Percentiles rank a stretch among this genome's conserved stretches.
Conservation (phyloP, 2,888 invertebrate species). For the Eilema depressum region DNA sequence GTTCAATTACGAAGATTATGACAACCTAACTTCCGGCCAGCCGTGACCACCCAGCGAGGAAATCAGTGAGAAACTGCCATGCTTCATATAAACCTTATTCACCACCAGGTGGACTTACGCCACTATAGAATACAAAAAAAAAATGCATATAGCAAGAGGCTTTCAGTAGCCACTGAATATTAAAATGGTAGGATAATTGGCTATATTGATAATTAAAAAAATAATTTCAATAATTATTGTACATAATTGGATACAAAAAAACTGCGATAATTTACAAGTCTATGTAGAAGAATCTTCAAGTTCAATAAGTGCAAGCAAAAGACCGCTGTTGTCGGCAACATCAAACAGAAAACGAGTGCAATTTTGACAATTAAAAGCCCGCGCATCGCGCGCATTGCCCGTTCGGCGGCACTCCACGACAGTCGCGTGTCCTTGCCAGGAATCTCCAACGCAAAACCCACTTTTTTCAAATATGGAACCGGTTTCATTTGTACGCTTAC, state of each 20-base stretch:
- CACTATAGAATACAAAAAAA: neutral
- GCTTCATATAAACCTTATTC: neutral
- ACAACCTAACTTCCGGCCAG: neutral
- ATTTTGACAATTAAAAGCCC: conserved; percentile 86
- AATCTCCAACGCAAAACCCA: conserved; percentile 72
- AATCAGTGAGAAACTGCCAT: neutral
- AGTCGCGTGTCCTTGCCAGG: conserved; percentile 79
- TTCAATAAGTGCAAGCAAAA: conserved; percentile 19
- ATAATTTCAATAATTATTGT: conserved; percentile 1
- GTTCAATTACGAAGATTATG: conserved; percentile 2
- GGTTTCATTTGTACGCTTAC: conserved; percentile 72
- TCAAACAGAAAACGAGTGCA: conserved; percentile 73
- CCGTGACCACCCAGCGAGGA: neutral
- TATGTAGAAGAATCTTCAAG: conserved; percentile 20
- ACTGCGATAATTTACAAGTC: conserved; percentile 9
- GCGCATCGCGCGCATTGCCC: conserved; percentile 76
- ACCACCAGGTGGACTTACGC: neutral
- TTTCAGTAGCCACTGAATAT: neutral
- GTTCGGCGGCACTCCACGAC: conserved; percentile 47
- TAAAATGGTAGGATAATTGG: neutral
- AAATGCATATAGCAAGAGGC: neutral
- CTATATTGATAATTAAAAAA: neutral
- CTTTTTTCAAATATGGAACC: conserved; percentile 67
- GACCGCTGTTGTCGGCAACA: conserved; percentile 63
- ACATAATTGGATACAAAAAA: conserved; percentile 7